Evolutionary conservation across 2,888 invertebrate species (phyloP), one percentile per base, ranked within the genome.

Genomic region (Ichneumon xanthorius): DNA sequence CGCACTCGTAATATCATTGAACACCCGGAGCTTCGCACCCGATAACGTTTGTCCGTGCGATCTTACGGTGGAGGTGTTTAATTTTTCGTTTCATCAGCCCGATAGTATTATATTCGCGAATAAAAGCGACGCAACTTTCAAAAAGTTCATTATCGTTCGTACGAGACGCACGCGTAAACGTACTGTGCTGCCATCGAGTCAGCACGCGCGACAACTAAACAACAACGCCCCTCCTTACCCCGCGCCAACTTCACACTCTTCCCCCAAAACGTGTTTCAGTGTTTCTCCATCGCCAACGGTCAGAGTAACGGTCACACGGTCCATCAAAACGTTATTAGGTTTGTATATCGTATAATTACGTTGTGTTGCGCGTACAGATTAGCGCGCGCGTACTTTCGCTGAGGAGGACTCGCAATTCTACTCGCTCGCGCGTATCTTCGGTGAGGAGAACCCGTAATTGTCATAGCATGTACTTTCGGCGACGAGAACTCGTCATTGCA

Each of bases 81-180:
- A 73, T 58, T 84, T 84, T 84, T 80, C 85, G 83, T 89, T 84
- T 90, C 90, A 90, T 90, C 89, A 89, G 89, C 88, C 72, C 75
- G 76, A 84, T 61, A 89, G 84, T 68, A 70, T 33, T 63, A 77
- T 87, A 87, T 83, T 83, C 76, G 71, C 26, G 77, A 33, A 87
- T 80, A 86, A 84, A 88, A 81, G 80, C 87, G 83, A 88, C 83
- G 55, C 84, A 87, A 89, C 88, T 89, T 91, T 89, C 86, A 91
- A 91, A 91, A 90, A 68, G 82, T 76, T 45, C 82, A 80, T 82
- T 63, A 85, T 84, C 71, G 73, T 72, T 72, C 83, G 58, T 71
- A 75, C 50, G 72, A 61, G 85, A 90, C 86, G 89, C 88, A 78
- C 81, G 81, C 80, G 77, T 75, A 70, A 63, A 90, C 88, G 89